phyloP scores from a whole-genome alignment of 2,113 vertebrate genomes.

The Phodopus roborovskii region DNA sequence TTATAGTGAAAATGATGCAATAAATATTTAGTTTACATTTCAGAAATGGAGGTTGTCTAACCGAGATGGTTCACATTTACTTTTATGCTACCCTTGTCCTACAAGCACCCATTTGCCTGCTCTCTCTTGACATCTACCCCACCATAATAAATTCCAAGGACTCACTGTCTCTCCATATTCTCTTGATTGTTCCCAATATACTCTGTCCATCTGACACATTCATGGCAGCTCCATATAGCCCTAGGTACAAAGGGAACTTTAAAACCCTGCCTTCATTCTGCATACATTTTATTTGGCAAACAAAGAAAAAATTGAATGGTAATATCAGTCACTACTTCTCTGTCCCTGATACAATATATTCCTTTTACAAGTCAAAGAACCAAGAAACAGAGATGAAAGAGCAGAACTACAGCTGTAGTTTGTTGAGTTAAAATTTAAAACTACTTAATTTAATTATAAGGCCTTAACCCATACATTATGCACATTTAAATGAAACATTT shows the following conservation, averaged over 20 bases:
- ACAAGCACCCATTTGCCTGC: neutral
- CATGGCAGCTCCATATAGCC: neutral
- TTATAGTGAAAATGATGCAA: neutral
- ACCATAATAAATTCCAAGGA: neutral
- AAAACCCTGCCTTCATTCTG: neutral
- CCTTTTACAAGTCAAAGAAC: neutral
- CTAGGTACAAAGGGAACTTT: neutral
- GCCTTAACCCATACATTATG: neutral
- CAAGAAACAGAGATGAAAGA: neutral
- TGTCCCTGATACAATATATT: neutral
- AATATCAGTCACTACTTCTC: neutral
- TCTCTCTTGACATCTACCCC: neutral
- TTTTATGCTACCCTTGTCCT: neutral
- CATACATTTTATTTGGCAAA: neutral
- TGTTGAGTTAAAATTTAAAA: neutral
- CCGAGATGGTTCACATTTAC: neutral
- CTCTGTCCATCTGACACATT: neutral
- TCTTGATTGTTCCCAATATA: neutral
- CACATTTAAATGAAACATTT: neutral
- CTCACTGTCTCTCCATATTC: neutral
- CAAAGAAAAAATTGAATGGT: too few relatives aligned
- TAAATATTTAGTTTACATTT: neutral
- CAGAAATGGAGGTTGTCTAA: neutral
- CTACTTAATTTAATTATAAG: neutral
- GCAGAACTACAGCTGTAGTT: neutral